Percentiles rank a stretch among this genome's conserved stretches.
Evolutionary conservation across 2,888 invertebrate species (phyloP).

Genomic region (Temnothorax rugatulus): DNA sequence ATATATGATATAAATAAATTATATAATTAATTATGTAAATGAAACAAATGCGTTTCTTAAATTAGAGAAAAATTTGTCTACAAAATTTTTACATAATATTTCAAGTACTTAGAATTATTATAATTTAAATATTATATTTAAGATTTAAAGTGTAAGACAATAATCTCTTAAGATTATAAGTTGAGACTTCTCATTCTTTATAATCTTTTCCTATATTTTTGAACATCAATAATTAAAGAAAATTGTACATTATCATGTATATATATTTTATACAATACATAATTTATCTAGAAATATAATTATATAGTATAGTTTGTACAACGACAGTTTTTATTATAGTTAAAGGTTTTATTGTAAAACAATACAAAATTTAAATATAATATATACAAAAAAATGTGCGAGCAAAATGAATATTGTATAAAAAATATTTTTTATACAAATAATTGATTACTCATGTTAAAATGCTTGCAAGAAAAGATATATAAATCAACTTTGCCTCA

Average conservation of each 20-base stretch:
- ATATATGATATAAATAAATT: neutral
- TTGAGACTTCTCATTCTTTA: neutral
- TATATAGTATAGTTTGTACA: conserved; percentile 12
- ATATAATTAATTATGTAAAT: neutral
- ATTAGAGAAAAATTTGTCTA: neutral
- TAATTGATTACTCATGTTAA: neutral
- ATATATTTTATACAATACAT: neutral
- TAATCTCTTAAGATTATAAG: conserved; percentile 15
- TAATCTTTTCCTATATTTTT: neutral
- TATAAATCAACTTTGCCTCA: conserved; percentile 1
- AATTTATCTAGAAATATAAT: neutral
- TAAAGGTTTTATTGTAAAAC: conserved; percentile 7
- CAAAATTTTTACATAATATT: neutral
- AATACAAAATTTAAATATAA: conserved; percentile 29
- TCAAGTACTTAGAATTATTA: neutral
- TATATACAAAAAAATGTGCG: conserved; percentile 9
- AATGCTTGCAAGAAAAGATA: neutral
- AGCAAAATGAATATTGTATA: conserved; percentile 2
- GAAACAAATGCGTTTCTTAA: neutral
- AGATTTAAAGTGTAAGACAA: neutral
- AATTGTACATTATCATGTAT: neutral
- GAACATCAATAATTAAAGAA: conserved; percentile 9
- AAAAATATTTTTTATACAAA: conserved; percentile 11
- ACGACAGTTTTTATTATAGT: conserved; percentile 3
- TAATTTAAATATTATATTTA: neutral